Conservation (phyloP, 2,797 vertebrate species). For the Poecilia velifera region DNA sequence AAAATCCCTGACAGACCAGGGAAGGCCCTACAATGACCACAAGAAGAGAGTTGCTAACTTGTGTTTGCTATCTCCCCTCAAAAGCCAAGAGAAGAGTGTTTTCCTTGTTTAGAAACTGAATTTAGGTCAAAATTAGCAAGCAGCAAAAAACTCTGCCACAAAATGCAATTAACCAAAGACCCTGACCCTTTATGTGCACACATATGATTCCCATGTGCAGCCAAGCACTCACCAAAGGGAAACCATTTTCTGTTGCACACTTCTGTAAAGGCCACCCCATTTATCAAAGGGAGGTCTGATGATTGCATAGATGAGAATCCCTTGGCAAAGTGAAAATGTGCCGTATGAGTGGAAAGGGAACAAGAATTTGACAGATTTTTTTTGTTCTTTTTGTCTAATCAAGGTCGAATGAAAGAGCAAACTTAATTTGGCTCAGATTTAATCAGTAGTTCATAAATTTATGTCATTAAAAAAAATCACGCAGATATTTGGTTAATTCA, state of each 20-base stretch:
- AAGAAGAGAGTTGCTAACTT: not conserved
- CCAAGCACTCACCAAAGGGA: not conserved
- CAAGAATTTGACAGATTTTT: not conserved
- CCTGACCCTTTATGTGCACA: not conserved
- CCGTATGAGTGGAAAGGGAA: not conserved
- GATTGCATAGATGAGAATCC: conserved; percentile 5
- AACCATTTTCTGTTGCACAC: conserved; percentile 5
- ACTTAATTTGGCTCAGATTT: conserved; percentile 9
- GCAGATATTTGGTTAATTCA: not conserved
- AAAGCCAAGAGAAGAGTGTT: not conserved
- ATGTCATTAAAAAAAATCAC: not conserved
- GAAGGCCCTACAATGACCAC: not conserved
- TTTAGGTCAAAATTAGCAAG: not conserved
- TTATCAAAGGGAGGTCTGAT: conserved; percentile 13
- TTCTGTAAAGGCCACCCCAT: not conserved
- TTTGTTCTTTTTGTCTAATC: not conserved
- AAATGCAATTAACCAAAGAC: not conserved
- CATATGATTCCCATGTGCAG: conserved; percentile 4
- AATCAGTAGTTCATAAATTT: conserved; percentile 2
- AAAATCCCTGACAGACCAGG: not conserved
- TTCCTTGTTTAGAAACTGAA: not conserved
- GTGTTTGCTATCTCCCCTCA: not conserved
- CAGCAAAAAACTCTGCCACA: not conserved
- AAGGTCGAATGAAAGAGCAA: conserved; percentile 12
- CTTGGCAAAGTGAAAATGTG: not conserved